Base-by-base conservation (phyloP, 1,140 invertebrate genomes). In the Drosophila prosaltans region DNA sequence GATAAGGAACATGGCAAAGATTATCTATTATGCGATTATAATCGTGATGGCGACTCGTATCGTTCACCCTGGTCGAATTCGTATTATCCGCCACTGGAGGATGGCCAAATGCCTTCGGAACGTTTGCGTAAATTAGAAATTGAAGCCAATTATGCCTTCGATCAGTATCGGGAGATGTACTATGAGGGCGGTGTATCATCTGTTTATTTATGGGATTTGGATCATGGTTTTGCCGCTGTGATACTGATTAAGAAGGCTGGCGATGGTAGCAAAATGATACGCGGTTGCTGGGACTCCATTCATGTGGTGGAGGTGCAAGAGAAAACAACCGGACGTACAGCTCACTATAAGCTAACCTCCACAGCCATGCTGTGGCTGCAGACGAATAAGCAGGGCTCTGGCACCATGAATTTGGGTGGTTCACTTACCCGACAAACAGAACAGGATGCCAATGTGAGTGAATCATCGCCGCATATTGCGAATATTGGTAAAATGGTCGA, bases 281-380 rank as follows among this genome's bases (percentile, higher is more conserved):
- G 97, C 93, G 97, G 99, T 2, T 99, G 98, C 92, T 99, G 99
- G 99, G 99, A 99, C 93, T 99, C 98, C 2, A 99, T 99, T 92
- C 99, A 99, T 92, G 99, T 99, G 0, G 97, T 99, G 11, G 99
- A 99, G 94, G 98, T 99, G 1, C 97, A 98, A 84, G 98, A 99
- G 92, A 99, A 99, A 93, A 96, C 97, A 26, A 97, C 95, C 70
- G 98, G 98, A 0, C 94, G 98, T 54, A 97, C 95, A 89, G 98
- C 98, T 5, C 98, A 99, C 92, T 99, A 99, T 91, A 99, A 99
- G 94, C 94, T 99, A 72, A 99, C 99, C 30, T 99, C 98, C 0
- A 99, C 99, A 11, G 98, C 98, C 0, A 99, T 99, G 98, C 92
- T 99, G 39, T 99, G 99, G 99, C 94, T 99, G 57, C 98, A 99